Base-by-base conservation (phyloP, 2,797 vertebrate genomes). In the Hydrophis major region DNA sequence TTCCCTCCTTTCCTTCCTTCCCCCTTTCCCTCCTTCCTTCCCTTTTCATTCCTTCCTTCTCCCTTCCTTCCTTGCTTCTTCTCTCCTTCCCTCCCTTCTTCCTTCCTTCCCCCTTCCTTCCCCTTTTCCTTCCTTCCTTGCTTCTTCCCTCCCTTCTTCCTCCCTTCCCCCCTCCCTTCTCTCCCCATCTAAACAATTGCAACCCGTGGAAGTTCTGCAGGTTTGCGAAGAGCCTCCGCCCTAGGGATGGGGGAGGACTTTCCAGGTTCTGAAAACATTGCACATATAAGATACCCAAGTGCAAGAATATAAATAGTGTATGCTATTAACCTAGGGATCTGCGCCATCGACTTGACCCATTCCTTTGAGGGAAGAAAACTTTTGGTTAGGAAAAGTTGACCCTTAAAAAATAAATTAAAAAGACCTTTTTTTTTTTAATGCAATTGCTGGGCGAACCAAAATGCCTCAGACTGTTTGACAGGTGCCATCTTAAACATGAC, bases 401-500 rank as follows among this genome's bases (percentile, higher is more conserved):
- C 27, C 1, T 27, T 63, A 27, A 12, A 63, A 28, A 28, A 63
- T 5, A 47, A 42, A 83, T 32, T 16, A 42, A 78, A 66, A 63
- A 74, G 66, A 7, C 42, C 37, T 14, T 11, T 89, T 60, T 32
- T 32, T 32, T 47, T 61, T 47, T 0, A 47, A 28, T 61, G 60
- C 25, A 50, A 32, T 47, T 20, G 60, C 18, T 89, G 63, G 28
- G 12, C 7, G 4, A 74, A 47, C 28, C 56, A 60, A 50, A 42
- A 28, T 25, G 18, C 50, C 28, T 83, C 74, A 74, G 53, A 28
- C 47, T 28, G 32, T 55, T 63, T 63, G 25, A 55, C 86, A 32
- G 63, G 87, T 92, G 83, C 90, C 86, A 88, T 92, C 22, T 92
- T 92, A 66, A 50, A 42, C 87, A 69, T 37, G 22, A 13, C n/a